Conservation (phyloP, 2,888 invertebrate species). For the Nomada fabriciana region DNA sequence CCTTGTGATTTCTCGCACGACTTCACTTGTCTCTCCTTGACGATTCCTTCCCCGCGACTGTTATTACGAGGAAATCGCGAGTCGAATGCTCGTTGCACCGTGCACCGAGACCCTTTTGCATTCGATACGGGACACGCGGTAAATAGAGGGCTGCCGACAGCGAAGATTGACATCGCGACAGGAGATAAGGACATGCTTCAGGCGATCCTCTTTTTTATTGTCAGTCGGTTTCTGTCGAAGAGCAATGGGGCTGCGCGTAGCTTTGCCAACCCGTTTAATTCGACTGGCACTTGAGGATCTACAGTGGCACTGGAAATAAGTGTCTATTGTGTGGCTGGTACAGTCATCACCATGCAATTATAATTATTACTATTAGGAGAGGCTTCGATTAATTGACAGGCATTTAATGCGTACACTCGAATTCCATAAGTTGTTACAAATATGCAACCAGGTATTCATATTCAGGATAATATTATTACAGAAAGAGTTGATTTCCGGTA, state of each 20-base stretch:
- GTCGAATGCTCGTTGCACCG: slow-evolving; percentile 1
- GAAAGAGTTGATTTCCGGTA: too few relatives aligned
- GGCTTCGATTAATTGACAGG: too few relatives aligned
- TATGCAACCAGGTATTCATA: too few relatives aligned
- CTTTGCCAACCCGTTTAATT: background rate
- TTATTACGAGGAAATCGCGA: slow-evolving; percentile 38
- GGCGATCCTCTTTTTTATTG: background rate
- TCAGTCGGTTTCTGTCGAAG: background rate
- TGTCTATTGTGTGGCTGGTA: too few relatives aligned
- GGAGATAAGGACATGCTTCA: background rate
- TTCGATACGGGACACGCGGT: background rate
- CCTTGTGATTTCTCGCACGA: slow-evolving; percentile 70
- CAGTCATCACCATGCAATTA: too few relatives aligned
- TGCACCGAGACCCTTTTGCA: background rate
- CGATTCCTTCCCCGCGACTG: slow-evolving; percentile 14
- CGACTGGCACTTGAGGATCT: background rate
- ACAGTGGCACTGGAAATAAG: too few relatives aligned
- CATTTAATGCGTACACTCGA: too few relatives aligned
- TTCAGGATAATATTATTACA: too few relatives aligned
- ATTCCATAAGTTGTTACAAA: too few relatives aligned
- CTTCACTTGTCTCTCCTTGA: slow-evolving; percentile 37
- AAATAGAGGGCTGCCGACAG: slow-evolving; percentile 16
- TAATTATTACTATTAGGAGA: too few relatives aligned
- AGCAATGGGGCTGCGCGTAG: background rate
- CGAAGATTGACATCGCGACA: slow-evolving; percentile 4